A percentile compares a stretch with the other conserved stretches of the same genome.
Evolutionary conservation across 2,797 vertebrate genomes (phyloP).

Genomic region (Lophotriccus pileatus): DNA sequence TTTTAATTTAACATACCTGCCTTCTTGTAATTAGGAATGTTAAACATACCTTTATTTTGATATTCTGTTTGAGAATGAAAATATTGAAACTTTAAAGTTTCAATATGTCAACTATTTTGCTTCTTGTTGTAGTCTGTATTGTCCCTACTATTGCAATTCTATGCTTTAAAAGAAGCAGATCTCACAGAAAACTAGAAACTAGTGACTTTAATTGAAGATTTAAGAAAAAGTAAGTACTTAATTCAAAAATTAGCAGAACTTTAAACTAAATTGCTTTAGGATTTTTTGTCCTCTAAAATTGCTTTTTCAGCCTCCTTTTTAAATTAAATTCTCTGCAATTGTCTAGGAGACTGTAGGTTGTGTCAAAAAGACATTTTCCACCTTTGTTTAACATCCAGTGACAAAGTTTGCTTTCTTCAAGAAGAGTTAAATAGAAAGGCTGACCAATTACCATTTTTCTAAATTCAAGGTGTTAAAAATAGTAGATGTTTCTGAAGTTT

Average conservation of each 20-base stretch:
- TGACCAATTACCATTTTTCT: not conserved
- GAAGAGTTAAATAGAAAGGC: not conserved
- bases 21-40: not conserved
- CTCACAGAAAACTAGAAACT: not conserved
- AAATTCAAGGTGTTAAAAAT: not conserved
- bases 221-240: not conserved
- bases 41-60: not conserved
- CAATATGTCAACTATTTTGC: not conserved
- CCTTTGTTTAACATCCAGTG: not conserved
- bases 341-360: not conserved
- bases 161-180: not conserved
- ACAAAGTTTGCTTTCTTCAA: not conserved
- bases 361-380: not conserved
- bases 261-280: not conserved
- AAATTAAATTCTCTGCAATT: not conserved
- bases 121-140: not conserved
- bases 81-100: not conserved
- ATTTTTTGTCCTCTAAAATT: not conserved
- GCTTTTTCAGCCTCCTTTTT: not conserved
- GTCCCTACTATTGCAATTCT: not conserved
- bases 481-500: not conserved
- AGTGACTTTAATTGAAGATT: not conserved
- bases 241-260: not conserved
- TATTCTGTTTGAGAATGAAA: not conserved
- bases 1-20: not conserved